Base-by-base conservation (phyloP, 2,797 vertebrate species). In the Zenarchopterus dispar region DNA sequence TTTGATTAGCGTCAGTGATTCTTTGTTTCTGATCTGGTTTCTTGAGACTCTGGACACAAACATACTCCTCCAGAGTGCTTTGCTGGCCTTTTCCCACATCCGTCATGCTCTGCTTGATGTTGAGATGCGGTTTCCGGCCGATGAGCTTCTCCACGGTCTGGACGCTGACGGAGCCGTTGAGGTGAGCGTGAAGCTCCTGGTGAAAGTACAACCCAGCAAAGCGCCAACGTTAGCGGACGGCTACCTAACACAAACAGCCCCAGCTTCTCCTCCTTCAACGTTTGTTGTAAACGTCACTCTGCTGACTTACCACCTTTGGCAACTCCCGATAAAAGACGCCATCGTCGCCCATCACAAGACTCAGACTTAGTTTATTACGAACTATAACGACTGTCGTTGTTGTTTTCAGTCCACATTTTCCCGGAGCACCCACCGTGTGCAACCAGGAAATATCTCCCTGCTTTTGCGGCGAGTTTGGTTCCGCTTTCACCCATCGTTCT, bases 181-280 rank as follows among this genome's bases (percentile, higher is more conserved):
- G 93, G 75, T 99, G 97, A 23, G 97, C 97, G 23, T 99, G 98
- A 43, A 99, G 96, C 80, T 99, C 98, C 98, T 99, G 75, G 59
- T 7, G 17, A 81, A 13, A 75, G 44, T 1, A 3, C n/a, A 6
- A 18, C 1, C 24, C 22, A 24, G 54, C 6, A 44, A 61, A 71
- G 50, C 26, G 71, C 74, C 60, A 57, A 81, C 47, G 61, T 88
- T 78, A 88, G 81, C 80, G 75, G 45, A 42, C 56, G 24, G 67
- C 31, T 21, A n/a, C n/a, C n/a, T n/a, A 23, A 10, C 22, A n/a
- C 5, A n/a, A 39, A 54, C 7, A 62, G 16, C 19, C 6, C 17
- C n/a, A 43, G 1, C 0, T 22, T 19, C 5, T 19, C 8, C 13
- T 51, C 13, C 6, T 36, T 48, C 1, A 19, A 54, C 6, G 2